Base-by-base conservation (phyloP, 2,888 invertebrate genomes). In the Apamea sordens region DNA sequence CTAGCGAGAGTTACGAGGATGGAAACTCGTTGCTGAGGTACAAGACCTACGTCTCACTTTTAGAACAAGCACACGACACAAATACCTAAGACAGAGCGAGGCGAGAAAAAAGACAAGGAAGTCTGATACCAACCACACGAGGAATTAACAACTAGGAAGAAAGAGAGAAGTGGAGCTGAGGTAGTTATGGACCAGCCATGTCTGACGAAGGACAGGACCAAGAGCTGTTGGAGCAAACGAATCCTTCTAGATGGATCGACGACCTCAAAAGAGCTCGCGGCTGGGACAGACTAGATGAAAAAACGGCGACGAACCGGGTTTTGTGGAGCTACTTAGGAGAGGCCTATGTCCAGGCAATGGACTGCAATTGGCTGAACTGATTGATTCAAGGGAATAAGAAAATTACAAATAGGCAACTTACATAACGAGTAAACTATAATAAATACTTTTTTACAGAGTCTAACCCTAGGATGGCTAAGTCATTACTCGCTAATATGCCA, bases 401-500 rank as follows among this genome's bases (percentile, higher is more conserved):
- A 36, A 36, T 18, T 53, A 32, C 11, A 47, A 69, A 56, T 18
- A 70, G 70, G 41, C 56, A 41, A 70, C 24, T 28, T 1, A 28
- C 15, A 15, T 41, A 47, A 18, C 28, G 32, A 74, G 11, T 24
- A 24, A 74, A 18, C 10, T 64, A 36, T 24, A 47, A 24, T 47
- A 65, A 36, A 41, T 36, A 41, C 24, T 44, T 76, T 82, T 87
- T 67, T 67, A 5, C 92, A 97, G 97, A 97, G 97, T 83, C 92
- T 97, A 79, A 93, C 93, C 78, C 93, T 97, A 82, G 97, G 97
- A 56, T 97, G 97, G 97, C 92, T 97, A 3, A 97, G 93, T 76
- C 96, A 98, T 84, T 98, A 98, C 92, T 97, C 97, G 88, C 95
- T 97, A 80, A 92, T 97, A 36, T 99, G 99, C 93, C 97, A 98